Evolutionary conservation across 2,888 invertebrate species (phyloP), one percentile per base, ranked within the genome.

Genomic region (Pyrgus malvae): DNA sequence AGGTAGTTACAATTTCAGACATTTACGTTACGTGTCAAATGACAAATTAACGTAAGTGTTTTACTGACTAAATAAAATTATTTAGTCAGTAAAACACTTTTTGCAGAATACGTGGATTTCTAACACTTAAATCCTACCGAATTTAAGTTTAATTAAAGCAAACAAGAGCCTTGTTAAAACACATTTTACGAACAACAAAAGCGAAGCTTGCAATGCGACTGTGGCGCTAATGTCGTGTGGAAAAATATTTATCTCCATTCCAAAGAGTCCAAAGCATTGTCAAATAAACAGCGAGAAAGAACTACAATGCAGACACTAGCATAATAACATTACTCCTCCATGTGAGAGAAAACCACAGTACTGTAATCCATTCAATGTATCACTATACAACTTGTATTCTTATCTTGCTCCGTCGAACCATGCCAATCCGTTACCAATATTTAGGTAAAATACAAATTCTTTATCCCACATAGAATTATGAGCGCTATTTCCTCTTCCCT

Each of bases 401-500:
- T 88, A 87, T 89, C 87, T 85, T 80, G 74, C 84, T 73, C 69
- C 74, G 77, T 80, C 80, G 80, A 82, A 78, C 80, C 77, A 72
- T 80, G 75, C 80, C 86, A 83, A 87, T 86, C 83, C 85, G 86
- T 86, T 87, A 85, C 87, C 81, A 76, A 88, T 88, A 88, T 88
- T 88, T 88, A 86, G 84, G 81, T 80, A 84, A 88, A 85, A 83
- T 85, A 82, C 82, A 79, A 83, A 82, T 79, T 78, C 78, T 76
- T 74, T 69, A 62, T 41, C 35, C 5, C 14, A 17, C 65, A 70
- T 45, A 57, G 74, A 45, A 86, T 70, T 74, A 59, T 69, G 60
- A 61, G 69, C 84, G 60, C 57, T 87, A 76, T 56, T 23, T 14
- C 60, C 8, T 40, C 19, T 55, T 48, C 29, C 48, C 59, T 78